Evolutionary conservation across 2,888 invertebrate species (phyloP), one percentile per base, ranked within the genome.

Genomic region (Synergus itoensis): DNA sequence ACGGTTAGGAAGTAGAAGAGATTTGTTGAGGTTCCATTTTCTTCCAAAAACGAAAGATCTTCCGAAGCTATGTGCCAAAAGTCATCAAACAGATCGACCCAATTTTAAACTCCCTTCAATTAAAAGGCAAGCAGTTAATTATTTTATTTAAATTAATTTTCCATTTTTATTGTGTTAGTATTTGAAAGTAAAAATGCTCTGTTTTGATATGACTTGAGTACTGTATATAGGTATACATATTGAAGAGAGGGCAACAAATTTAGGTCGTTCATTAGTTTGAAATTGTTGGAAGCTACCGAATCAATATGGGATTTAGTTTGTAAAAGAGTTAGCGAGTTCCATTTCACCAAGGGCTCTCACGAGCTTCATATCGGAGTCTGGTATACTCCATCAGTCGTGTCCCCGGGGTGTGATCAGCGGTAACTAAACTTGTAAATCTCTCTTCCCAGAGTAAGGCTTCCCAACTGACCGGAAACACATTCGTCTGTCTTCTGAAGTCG

Each of bases 381-480:
- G 77, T 63, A 77, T 81, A 86, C 82, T 84, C 88, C 86, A 89
- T 89, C 87, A 86, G 85, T 84, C 82, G 80, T 83, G 81, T 91
- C 92, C 91, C 92, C 84, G 76, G 92, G 91, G 92, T 89, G 92
- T 91, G 91, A 92, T 92, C 91, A 89, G 85, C 80, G 89, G 87
- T 92, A 92, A 92, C 92, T 92, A 91, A 92, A 92, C 92, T 92
- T 92, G 92, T 92, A 92, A 92, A 92, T 92, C 92, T 92, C 89
- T 85, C 88, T 85, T 82, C 84, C 84, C 83, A 80, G 81, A 79
- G 81, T 81, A 82, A 82, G 82, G 84, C 88, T 88, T 89, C 90
- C 91, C 91, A 89, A 89, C 91, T 92, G 92, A 91, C 92, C 92
- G 89, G 88, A 91, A 73, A 92, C 91, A 88, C 91, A 92, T 92